Evolutionary conservation across 2,888 invertebrate species (phyloP).

Genomic region (Phania funesta): DNA sequence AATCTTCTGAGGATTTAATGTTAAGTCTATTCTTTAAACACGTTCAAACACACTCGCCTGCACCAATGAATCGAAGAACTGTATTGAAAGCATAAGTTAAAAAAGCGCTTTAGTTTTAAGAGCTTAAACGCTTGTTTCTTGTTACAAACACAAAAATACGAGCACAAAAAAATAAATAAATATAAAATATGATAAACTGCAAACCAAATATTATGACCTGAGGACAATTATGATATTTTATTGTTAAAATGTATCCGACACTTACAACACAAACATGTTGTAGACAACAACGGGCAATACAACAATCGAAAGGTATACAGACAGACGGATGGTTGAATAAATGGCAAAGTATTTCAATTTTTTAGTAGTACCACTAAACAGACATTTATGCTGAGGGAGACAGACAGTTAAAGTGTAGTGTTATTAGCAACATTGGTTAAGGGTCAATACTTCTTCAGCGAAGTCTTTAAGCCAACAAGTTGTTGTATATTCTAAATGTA

Average conservation of each 20-base stretch:
- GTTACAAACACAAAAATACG: not conserved
- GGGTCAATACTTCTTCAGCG: slow-evolving; percentile 46
- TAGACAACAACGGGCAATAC: slow-evolving; percentile 32
- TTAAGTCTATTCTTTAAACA: slow-evolving; percentile 63
- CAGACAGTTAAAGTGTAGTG: slow-evolving; percentile 65
- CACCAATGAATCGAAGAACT: slow-evolving; percentile 27
- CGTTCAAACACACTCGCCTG: slow-evolving; percentile 26
- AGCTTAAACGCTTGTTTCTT: slow-evolving; percentile 34
- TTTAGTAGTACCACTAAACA: slow-evolving; percentile 46
- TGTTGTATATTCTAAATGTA: not conserved
- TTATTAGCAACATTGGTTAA: slow-evolving; percentile 60
- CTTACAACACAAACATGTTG: slow-evolving; percentile 61
- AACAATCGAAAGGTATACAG: slow-evolving; percentile 43
- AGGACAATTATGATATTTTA: slow-evolving; percentile 80
- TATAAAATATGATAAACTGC: slow-evolving; percentile 66
- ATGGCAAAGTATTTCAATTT: slow-evolving; percentile 47
- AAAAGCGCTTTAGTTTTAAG: slow-evolving; percentile 49
- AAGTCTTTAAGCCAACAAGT: not conserved
- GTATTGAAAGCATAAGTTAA: not conserved
- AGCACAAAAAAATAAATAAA: not conserved
- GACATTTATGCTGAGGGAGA: slow-evolving; percentile 54
- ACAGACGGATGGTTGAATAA: slow-evolving; percentile 15
- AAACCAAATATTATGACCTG: slow-evolving; percentile 79
- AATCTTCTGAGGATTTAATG: slow-evolving; percentile 74
- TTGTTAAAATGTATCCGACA: slow-evolving; percentile 79